phyloP scores from a whole-genome alignment of 2,797 vertebrate species.

The Phrynocephalus forsythii region DNA sequence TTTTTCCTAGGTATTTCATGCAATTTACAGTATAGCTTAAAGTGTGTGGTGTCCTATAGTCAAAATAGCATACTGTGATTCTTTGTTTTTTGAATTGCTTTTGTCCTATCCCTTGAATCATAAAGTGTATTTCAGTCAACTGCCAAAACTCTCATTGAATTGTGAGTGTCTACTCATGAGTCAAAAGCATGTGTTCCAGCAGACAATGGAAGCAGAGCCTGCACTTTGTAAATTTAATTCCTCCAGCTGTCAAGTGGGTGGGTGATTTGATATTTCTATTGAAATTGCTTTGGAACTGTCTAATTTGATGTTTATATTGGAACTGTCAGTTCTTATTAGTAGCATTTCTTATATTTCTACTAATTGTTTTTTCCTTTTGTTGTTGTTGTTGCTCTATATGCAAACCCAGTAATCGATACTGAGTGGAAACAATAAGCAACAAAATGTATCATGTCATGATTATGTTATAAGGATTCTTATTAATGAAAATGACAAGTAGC shows the following conservation, averaged over 20 bases:
- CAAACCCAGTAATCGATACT: slow-evolving; percentile 8
- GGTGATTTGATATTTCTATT: slow-evolving; percentile 6
- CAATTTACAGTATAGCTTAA: too few relatives aligned
- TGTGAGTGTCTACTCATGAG: neutral
- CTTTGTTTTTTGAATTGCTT: too few relatives aligned
- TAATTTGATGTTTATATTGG: slow-evolving; percentile 21
- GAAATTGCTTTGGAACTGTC: slow-evolving; percentile 3
- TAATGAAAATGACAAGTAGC: neutral
- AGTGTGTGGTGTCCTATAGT: too few relatives aligned
- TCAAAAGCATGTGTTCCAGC: neutral
- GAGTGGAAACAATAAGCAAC: neutral
- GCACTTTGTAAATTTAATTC: neutral
- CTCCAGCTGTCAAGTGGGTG: neutral
- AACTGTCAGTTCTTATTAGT: slow-evolving; percentile 1
- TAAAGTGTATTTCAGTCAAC: neutral
- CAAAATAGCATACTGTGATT: too few relatives aligned
- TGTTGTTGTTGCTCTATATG: neutral
- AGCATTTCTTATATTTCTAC: neutral
- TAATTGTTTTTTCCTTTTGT: neutral
- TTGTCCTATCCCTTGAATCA: neutral
- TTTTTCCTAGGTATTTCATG: too few relatives aligned
- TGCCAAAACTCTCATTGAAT: neutral
- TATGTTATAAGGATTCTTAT: neutral
- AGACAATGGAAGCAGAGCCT: neutral
- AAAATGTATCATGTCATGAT: neutral